phyloP scores from a whole-genome alignment of 2,797 vertebrate species.

The Gadopsis bispinosus region DNA sequence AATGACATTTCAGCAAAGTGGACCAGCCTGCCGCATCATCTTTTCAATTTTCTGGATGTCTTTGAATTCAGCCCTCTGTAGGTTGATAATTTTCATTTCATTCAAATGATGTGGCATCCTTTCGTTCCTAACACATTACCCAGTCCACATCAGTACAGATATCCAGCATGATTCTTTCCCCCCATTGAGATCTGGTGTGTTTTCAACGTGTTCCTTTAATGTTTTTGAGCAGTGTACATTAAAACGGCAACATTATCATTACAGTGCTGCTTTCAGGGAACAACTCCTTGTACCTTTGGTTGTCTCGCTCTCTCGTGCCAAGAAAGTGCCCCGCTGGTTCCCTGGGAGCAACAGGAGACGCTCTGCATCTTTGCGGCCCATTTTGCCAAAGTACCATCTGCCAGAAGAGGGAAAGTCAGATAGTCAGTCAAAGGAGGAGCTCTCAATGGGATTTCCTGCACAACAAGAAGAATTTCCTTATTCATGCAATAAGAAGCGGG shows the following conservation, averaged over 20 bases:
- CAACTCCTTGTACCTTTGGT: constrained; percentile 90
- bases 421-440: constrained; percentile 21
- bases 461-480: background rate
- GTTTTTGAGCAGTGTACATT: background rate
- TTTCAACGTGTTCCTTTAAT: too few relatives aligned
- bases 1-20: too few relatives aligned
- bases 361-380: constrained; percentile 98
- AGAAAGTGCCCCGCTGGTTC: constrained; percentile 95
- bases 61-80: too few relatives aligned
- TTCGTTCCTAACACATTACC: too few relatives aligned
- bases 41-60: too few relatives aligned
- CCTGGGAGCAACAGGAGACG: constrained; percentile 93
- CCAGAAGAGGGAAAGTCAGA: constrained; percentile 41
- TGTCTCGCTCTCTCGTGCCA: constrained; percentile 97
- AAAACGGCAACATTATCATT: background rate
- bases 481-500: background rate
- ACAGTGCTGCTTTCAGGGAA: background rate
- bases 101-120: too few relatives aligned
- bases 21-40: too few relatives aligned
- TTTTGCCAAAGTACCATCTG: constrained; percentile 99
- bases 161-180: too few relatives aligned
- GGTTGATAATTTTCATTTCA: too few relatives aligned
- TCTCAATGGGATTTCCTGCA: background rate
- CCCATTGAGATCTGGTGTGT: too few relatives aligned
- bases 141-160: too few relatives aligned